Conservation (phyloP, 2,797 vertebrate genomes). For the Forpus xanthops region DNA sequence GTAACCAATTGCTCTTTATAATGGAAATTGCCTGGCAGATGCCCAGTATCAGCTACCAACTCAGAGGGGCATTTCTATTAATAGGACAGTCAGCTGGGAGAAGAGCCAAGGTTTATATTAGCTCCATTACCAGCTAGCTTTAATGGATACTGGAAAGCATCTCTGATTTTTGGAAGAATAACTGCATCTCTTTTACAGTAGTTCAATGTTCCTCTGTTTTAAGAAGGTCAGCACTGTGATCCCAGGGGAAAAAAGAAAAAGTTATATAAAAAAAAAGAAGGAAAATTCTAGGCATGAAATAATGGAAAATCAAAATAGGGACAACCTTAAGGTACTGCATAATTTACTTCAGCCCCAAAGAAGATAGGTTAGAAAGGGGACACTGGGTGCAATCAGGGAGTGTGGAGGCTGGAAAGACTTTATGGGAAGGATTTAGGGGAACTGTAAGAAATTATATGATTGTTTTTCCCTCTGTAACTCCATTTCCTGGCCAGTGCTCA, state of each 20-base stretch:
- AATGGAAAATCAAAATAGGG: not conserved
- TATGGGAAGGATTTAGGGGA: not conserved
- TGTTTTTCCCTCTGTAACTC: not conserved
- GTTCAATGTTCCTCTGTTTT: not conserved
- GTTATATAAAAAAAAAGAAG: not conserved
- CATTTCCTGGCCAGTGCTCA: not conserved
- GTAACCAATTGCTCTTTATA: not conserved
- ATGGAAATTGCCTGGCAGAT: constrained; percentile 3
- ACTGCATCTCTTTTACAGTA: not conserved
- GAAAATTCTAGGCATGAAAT: not conserved
- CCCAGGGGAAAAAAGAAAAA: not conserved
- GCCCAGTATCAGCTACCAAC: not conserved
- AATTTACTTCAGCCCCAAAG: not conserved
- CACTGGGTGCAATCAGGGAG: not conserved
- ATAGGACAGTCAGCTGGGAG: not conserved
- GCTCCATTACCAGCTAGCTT: not conserved
- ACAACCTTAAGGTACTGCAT: not conserved
- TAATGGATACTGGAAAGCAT: not conserved
- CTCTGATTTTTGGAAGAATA: not conserved
- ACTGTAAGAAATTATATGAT: not conserved
- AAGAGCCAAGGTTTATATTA: constrained; percentile 23
- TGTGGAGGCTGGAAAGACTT: not conserved
- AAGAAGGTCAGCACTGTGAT: not conserved
- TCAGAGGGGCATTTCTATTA: constrained; percentile 1
- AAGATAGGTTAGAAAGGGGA: not conserved